phyloP scores from a whole-genome alignment of 2,888 invertebrate species.

The Odontocerum albicorne region DNA sequence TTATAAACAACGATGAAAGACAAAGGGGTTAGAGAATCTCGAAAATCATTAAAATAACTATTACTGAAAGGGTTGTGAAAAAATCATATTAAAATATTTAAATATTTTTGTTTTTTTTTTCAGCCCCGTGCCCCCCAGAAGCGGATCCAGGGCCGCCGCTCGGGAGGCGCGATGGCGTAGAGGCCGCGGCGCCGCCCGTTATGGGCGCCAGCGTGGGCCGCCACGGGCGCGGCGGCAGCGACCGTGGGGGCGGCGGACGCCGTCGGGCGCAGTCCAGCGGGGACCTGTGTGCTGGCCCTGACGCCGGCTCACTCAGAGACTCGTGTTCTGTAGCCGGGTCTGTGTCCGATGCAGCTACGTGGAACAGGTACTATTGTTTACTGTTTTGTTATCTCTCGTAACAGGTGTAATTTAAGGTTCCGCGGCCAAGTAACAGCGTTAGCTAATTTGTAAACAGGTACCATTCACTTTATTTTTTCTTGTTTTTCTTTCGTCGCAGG shows the following conservation, averaged over 20 bases:
- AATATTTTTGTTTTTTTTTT: slow-evolving; percentile 2
- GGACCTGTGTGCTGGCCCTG: slow-evolving; percentile 68
- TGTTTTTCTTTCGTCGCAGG: too few species aligned
- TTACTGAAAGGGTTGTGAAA: too few species aligned
- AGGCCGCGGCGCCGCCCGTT: slow-evolving; percentile 27
- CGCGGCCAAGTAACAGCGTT: too few species aligned
- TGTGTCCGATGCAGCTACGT: slow-evolving; percentile 56
- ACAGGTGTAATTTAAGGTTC: too few species aligned
- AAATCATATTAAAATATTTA: background rate
- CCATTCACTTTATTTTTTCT: too few species aligned
- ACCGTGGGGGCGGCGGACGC: slow-evolving; percentile 50
- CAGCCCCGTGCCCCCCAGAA: slow-evolving; percentile 4
- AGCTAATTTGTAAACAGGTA: too few species aligned
- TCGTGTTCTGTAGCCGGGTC: slow-evolving; percentile 57
- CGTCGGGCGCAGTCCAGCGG: slow-evolving; percentile 74
- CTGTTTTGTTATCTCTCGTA: too few species aligned
- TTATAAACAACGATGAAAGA: too few species aligned
- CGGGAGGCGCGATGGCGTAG: slow-evolving; percentile 29
- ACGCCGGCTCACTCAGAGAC: slow-evolving; percentile 46
- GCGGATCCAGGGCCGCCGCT: slow-evolving; percentile 10
- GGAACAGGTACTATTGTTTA: slow-evolving; percentile 45
- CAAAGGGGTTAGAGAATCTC: too few species aligned
- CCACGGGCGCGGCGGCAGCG: slow-evolving; percentile 32
- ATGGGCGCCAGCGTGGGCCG: slow-evolving; percentile 37
- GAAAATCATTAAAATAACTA: too few species aligned